Conservation (phyloP, 1,140 invertebrate species). For the Elysia chlorotica region DNA sequence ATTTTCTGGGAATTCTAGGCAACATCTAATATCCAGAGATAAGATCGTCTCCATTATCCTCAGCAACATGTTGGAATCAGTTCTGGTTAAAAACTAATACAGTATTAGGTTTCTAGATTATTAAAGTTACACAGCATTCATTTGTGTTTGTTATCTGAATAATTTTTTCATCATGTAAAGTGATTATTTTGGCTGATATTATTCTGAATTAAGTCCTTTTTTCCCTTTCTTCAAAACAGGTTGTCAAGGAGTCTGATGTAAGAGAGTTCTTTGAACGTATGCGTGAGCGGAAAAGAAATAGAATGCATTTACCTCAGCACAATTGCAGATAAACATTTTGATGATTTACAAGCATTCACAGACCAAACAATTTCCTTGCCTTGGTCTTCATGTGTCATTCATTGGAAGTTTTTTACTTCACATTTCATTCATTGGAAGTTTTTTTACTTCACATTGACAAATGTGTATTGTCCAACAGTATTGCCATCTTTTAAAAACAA, state of each 20-base stretch:
- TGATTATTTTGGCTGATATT: background rate
- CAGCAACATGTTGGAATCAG: background rate
- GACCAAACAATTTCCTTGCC: too few relatives aligned
- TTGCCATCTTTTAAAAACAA: too few relatives aligned
- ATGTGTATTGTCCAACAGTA: too few relatives aligned
- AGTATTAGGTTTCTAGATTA: background rate
- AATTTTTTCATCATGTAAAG: background rate
- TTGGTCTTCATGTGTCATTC: too few relatives aligned
- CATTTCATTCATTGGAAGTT: too few relatives aligned
- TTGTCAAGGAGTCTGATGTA: conserved; percentile 14
- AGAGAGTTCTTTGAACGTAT: conserved; percentile 22
- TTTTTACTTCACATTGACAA: too few relatives aligned
- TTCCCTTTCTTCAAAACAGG: background rate
- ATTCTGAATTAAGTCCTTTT: background rate
- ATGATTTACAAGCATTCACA: too few relatives aligned
- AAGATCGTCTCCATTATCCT: background rate
- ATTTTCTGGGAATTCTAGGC: too few relatives aligned
- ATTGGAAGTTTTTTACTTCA: too few relatives aligned
- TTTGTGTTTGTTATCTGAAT: background rate
- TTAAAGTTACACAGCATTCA: background rate
- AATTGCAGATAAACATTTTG: too few relatives aligned
- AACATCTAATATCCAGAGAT: too few relatives aligned
- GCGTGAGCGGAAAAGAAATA: background rate
- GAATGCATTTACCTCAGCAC: too few relatives aligned
- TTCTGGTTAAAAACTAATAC: background rate